Conservation (phyloP, 2,797 vertebrate species). For the Cichlasoma orientale region DNA sequence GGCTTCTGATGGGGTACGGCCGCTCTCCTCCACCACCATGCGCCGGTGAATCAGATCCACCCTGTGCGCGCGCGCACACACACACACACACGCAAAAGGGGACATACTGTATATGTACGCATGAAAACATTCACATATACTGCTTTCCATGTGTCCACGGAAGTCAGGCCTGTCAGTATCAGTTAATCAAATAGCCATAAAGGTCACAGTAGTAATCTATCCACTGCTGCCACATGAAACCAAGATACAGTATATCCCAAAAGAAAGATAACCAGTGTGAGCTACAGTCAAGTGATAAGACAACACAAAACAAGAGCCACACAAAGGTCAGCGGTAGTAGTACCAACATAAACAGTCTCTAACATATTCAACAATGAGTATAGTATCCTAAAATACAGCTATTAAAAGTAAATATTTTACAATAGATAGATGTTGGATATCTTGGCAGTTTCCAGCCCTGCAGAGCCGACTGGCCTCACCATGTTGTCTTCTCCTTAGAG, state of each 20-base stretch:
- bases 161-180: constrained; percentile 36
- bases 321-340: constrained; percentile 33
- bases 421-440: not conserved
- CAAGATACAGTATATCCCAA: constrained; percentile 70
- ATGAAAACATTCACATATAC: constrained; percentile 5
- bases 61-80: constrained; percentile 74
- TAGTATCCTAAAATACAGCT: not conserved
- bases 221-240: constrained; percentile 72
- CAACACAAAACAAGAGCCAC: constrained; percentile 39
- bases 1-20: constrained; percentile 82
- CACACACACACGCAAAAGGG: not conserved
- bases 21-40: constrained; percentile 91
- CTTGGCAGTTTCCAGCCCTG: not conserved
- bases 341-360: not conserved
- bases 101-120: not conserved
- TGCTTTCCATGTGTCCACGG: constrained; percentile 9
- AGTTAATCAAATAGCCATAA: constrained; percentile 70
- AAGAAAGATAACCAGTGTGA: constrained; percentile 67
- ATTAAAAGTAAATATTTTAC: not conserved
- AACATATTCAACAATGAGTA: not conserved
- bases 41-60: constrained; percentile 93
- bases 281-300: constrained; percentile 57
- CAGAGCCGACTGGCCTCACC: constrained; percentile 77
- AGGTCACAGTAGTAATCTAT: constrained; percentile 73
- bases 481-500: constrained; percentile 97